Percentiles rank a stretch among this genome's conserved stretches.
Evolutionary conservation across 2,888 invertebrate species (phyloP).

Genomic region (Synergus itoensis): DNA sequence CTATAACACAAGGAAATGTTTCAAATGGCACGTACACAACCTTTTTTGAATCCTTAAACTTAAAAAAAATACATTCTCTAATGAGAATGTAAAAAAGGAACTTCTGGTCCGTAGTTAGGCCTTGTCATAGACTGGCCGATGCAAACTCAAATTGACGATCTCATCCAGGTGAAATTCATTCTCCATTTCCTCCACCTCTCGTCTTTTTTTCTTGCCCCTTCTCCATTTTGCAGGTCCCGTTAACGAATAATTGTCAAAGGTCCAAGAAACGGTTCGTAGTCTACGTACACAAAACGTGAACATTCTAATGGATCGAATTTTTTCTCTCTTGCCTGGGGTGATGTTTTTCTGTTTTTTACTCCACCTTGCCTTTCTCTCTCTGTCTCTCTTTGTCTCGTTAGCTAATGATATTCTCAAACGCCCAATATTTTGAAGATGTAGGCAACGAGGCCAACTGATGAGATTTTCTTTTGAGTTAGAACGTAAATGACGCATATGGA

Average conservation of each 20-base stretch:
- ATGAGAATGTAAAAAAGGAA: too few relatives aligned
- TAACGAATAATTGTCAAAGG: conserved; percentile 60
- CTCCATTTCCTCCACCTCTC: conserved; percentile 50
- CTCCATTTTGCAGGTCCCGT: conserved; percentile 55
- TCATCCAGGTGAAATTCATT: conserved; percentile 56
- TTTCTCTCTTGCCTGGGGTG: background rate
- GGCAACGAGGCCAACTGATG: conserved; percentile 41
- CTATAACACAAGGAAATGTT: background rate
- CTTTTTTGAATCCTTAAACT: background rate
- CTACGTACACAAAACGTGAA: conserved; percentile 33
- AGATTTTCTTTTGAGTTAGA: conserved; percentile 6
- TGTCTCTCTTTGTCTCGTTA: conserved; percentile 10
- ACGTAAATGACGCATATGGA: background rate
- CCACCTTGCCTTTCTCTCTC: background rate
- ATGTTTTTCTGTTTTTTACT: conserved; percentile 1
- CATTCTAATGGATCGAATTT: background rate
- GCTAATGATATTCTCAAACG: background rate
- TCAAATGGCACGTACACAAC: background rate
- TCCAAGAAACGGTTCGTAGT: conserved; percentile 51
- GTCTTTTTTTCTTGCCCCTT: conserved; percentile 31
- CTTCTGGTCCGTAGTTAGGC: conserved; percentile 29
- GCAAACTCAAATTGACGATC: conserved; percentile 53
- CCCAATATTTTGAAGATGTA: conserved; percentile 42
- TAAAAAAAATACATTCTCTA: background rate
- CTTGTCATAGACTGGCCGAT: conserved; percentile 50